Base-by-base conservation (phyloP, 2,888 invertebrate genomes). In the Pristionchus mayeri region DNA sequence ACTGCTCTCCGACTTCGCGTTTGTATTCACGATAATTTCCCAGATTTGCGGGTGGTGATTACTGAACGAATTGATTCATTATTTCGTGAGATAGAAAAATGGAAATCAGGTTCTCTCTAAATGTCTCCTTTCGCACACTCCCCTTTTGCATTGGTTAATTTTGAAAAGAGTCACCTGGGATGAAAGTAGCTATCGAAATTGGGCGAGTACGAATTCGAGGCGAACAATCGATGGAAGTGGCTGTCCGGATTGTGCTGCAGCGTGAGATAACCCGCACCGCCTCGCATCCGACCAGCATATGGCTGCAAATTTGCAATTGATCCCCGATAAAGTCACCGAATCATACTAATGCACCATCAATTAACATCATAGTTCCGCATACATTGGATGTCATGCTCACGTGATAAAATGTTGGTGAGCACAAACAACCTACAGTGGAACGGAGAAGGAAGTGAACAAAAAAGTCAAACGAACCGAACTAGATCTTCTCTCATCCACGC, bases 171-270 rank as follows among this genome's bases (percentile, higher is more conserved):
- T 13, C 11, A 82, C 81, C 30, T 40, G 9, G 44, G 63, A 82
- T 82, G 52, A 50, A 63, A 82, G 30, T 63, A 30, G 11, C 24
- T 30, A 21, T 82, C 81, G 44, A 82, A 44, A 13, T 44, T 44
- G 21, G 63, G 40, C n/a, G 81, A 60, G 81, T 63, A 82, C 63
- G 81, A 82, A 63, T 82, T 82, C 18, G 81, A 63, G 21, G 63
- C 81, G 48, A 82, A 63, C 48, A 82, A 18, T 48, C 81, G 81
- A 57, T 80, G 52, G 11, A 44, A 44, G 3, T 21, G 37, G 16
- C 24, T 40, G 9, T 54, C 48, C 57, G 37, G n/a, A 21, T 80
- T 80, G 24, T n/a, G 57, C 11, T 44, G 57, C 0, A 80, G 80
- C 1, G 27, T 34, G 16, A 80, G 57, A 18, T 40, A 57, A 0